A percentile compares a stretch with the other conserved stretches of the same genome.
Conservation (phyloP, 2,888 invertebrate species). For the Pristionchus exspectatus region DNA sequence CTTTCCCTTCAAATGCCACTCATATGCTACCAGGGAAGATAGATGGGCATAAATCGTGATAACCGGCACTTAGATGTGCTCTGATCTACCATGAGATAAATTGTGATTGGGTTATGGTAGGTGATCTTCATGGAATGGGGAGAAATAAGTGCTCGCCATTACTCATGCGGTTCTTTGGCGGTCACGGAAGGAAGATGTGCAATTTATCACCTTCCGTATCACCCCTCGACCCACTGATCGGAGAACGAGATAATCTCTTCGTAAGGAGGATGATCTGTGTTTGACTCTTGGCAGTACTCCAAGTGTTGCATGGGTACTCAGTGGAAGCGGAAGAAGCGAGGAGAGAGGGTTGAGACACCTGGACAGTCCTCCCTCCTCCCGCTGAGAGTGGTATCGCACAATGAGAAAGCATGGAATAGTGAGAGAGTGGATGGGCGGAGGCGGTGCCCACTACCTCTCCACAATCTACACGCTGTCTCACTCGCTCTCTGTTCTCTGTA, state of each 20-base stretch:
- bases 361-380: slow-evolving; percentile 11
- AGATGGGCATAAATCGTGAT: neutral
- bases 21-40: slow-evolving; percentile 13
- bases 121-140: neutral
- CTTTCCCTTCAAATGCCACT: neutral
- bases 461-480: slow-evolving; percentile 9
- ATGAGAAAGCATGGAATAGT: neutral
- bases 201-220: slow-evolving; percentile 40
- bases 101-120: neutral
- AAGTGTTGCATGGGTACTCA: neutral
- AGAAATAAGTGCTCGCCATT: slow-evolving; percentile 8
- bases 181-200: slow-evolving; percentile 50
- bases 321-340: neutral
- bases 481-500: neutral
- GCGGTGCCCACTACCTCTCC: slow-evolving; percentile 35
- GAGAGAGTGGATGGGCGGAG: slow-evolving; percentile 41
- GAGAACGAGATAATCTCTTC: neutral
- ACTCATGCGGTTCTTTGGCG: slow-evolving; percentile 23
- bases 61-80: neutral
- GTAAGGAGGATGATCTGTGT: neutral
- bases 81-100: slow-evolving; percentile 24
- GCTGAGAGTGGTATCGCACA: slow-evolving; percentile 3
- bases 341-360: slow-evolving; percentile 29
- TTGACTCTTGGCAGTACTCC: neutral
- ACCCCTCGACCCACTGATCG: slow-evolving; percentile 15